Evolutionary conservation across 2,797 vertebrate species (phyloP).

Genomic region (Clamator glandarius): DNA sequence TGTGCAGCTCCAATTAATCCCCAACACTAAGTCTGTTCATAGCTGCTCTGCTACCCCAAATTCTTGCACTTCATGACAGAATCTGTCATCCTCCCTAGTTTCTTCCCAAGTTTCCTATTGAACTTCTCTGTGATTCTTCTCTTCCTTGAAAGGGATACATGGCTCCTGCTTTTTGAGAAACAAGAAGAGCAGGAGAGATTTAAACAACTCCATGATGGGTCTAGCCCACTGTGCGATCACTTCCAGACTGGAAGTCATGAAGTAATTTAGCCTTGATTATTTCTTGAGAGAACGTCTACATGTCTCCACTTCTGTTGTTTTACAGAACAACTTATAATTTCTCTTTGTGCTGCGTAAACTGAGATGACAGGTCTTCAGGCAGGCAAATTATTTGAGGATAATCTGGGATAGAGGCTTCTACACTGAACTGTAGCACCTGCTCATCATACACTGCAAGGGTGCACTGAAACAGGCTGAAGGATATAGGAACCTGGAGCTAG

Average conservation of each 20-base stretch:
- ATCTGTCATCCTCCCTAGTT: background rate
- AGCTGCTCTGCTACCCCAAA: background rate
- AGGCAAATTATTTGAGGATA: background rate
- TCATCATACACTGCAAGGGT: background rate
- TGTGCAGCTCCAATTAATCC: background rate
- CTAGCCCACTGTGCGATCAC: background rate
- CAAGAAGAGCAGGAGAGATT: background rate
- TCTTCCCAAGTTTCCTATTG: background rate
- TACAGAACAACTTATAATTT: conserved; percentile 3
- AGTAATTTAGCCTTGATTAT: background rate
- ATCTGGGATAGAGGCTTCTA: conserved; percentile 16
- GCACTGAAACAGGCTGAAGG: background rate
- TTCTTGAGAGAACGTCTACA: background rate
- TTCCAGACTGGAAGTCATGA: background rate
- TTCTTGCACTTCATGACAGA: background rate
- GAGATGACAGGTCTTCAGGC: conserved; percentile 4
- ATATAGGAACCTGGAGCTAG: background rate
- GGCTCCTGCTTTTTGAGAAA: background rate
- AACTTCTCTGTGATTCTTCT: background rate
- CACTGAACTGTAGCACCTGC: background rate
- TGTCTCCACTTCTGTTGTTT: background rate
- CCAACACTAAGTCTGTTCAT: background rate
- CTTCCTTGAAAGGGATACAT: background rate
- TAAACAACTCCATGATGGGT: background rate
- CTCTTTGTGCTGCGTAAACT: background rate